Base-by-base conservation (phyloP, 2,888 invertebrate species). In the Coelopa pilipes region DNA sequence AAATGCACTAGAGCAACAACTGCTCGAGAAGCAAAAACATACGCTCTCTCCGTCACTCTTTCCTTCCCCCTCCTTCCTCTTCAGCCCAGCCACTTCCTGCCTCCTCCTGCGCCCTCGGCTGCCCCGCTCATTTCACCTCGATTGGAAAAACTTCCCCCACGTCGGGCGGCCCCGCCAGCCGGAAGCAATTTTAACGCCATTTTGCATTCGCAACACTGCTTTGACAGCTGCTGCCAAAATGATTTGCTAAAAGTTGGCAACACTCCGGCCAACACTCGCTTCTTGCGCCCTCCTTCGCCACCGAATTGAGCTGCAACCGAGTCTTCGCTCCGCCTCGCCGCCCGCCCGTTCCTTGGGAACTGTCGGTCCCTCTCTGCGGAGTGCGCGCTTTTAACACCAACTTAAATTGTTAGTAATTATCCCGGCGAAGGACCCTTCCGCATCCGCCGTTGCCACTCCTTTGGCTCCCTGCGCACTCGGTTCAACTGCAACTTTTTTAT, bases 141-240 rank as follows among this genome's bases (percentile, higher is more conserved):
- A 21, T 59, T 59, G 19, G 11, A 24, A 24, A 17, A 59, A 59
- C 57, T 59, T 21, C 24, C 13, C 4, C 24, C 1, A 21, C 12
- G 53, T 53, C n/a, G 2, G 4, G 7, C 3, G 4, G 34, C 34
- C 10, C 21, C 57, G 17, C 47, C 17, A 45, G 55, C 21, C 63
- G 78, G 80, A 76, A 78, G 78, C 77, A 77, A 79, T 76, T 82
- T 80, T 80, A 81, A 80, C 78, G 77, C 76, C 81, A 76, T 82
- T 83, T 81, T 81, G 72, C 59, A 59, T 11, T 24, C 24, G 57
- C 57, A 21, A 24, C 21, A 34, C 34, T 34, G 34, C 45, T 62
- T 62, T 62, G 62, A 62, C 62, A 62, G 62, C 24, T n/a, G 34
- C 62, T 62, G 62, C 34, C 62, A 34, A 62, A 62, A 34, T 62